Evolutionary conservation across 2,113 vertebrate species (phyloP).

Genomic region (Sebastes fasciatus): DNA sequence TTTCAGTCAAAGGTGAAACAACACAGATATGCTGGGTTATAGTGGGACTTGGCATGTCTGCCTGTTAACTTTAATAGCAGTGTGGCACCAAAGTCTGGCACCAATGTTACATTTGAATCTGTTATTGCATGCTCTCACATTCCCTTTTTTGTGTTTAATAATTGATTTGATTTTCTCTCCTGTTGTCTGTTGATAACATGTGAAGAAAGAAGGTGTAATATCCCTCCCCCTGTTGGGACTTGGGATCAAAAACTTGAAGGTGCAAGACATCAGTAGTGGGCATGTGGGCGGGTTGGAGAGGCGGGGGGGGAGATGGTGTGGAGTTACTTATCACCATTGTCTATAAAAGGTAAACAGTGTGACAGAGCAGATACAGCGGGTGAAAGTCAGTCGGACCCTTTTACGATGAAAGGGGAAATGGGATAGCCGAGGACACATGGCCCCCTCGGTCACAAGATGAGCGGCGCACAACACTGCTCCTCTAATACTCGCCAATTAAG

Average conservation of each 20-base stretch:
- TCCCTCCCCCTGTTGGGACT: constrained; percentile 46
- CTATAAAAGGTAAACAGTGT: constrained; percentile 87
- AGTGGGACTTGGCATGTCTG: not conserved
- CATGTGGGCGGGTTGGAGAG: constrained; percentile 12
- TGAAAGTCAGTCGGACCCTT: constrained; percentile 84
- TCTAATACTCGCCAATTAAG: constrained; percentile 91
- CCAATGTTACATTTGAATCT: not conserved
- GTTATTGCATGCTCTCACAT: not conserved
- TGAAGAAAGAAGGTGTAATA: constrained; percentile 35
- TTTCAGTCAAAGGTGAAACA: not conserved
- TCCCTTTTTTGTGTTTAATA: constrained; percentile 47
- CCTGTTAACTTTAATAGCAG: not conserved
- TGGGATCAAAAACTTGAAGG: constrained; percentile 55
- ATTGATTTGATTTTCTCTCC: constrained; percentile 21
- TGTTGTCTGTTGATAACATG: constrained; percentile 25
- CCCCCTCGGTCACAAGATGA: constrained; percentile 85
- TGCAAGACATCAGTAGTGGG: constrained; percentile 38
- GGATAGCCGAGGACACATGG: constrained; percentile 90
- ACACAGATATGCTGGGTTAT: not conserved
- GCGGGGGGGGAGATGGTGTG: constrained; percentile 47
- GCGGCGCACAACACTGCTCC: constrained; percentile 71
- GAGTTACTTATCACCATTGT: constrained; percentile 84
- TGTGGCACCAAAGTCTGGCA: constrained; percentile 2
- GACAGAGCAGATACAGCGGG: constrained; percentile 75
- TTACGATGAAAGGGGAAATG: constrained; percentile 88